Evolutionary conservation across 2,888 invertebrate genomes (phyloP).

Genomic region (Machimus atricapillus): DNA sequence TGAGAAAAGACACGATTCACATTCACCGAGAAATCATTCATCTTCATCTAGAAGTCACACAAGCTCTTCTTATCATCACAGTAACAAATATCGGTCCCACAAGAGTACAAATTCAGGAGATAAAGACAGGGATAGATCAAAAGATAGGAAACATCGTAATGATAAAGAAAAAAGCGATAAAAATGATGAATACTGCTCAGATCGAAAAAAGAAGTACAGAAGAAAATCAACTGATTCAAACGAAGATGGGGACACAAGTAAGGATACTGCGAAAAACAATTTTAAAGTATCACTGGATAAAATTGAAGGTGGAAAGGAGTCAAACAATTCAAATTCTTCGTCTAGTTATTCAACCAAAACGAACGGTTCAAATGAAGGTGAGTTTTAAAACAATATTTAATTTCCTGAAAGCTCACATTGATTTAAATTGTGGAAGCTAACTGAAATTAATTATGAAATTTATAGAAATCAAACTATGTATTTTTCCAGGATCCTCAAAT

Average conservation of each 20-base stretch:
- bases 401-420: too few species aligned
- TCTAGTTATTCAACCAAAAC: constrained; percentile 32
- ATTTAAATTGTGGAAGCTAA: too few species aligned
- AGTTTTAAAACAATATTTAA: not conserved
- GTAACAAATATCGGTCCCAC: not conserved
- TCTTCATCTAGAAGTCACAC: not conserved
- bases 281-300: not conserved
- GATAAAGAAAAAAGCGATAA: constrained; percentile 56
- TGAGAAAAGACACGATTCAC: not conserved
- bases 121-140: not conserved
- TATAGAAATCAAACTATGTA: not conserved
- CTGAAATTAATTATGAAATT: not conserved
- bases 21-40: not conserved
- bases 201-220: constrained; percentile 70
- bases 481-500: not conserved
- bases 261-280: constrained; percentile 61
- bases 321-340: constrained; percentile 29
- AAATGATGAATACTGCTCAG: constrained; percentile 77
- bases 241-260: constrained; percentile 68
- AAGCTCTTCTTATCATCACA: not conserved
- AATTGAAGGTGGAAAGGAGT: not conserved
- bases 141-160: constrained; percentile 59
- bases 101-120: constrained; percentile 9
- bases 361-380: constrained; percentile 15
- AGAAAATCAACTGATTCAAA: constrained; percentile 83